A percentile compares a stretch with the other conserved stretches of the same genome.
Conservation (phyloP, 2,888 invertebrate species). For the Herminia tarsipennalis region DNA sequence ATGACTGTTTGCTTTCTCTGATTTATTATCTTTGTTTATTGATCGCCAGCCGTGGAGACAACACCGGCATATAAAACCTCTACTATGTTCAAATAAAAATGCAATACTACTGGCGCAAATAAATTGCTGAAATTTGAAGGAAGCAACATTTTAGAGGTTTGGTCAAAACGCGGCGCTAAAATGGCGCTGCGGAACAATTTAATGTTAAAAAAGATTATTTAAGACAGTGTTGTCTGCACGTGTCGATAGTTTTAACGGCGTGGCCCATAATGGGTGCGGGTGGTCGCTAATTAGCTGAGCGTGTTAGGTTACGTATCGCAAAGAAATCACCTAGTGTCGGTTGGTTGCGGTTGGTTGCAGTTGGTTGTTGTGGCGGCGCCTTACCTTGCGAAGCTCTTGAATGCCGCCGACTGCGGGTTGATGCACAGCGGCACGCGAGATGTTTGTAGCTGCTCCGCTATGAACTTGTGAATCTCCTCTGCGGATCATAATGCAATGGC, state of each 20-base stretch:
- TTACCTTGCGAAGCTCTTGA: constrained; percentile 99
- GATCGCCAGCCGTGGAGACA: constrained; percentile 63
- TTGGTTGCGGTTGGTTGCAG: constrained; percentile 77
- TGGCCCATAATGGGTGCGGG: constrained; percentile 77
- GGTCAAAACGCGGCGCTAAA: constrained; percentile 17
- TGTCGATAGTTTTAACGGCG: constrained; percentile 42
- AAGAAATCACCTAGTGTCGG: constrained; percentile 85
- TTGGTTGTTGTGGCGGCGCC: constrained; percentile 76
- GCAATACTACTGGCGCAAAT: constrained; percentile 17
- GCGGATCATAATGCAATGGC: constrained; percentile 57
- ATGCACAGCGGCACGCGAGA: constrained; percentile 99
- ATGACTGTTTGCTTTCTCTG: constrained; percentile 78
- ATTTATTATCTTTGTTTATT: constrained; percentile 64
- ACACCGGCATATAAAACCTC: constrained; percentile 50
- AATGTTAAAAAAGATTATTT: neutral
- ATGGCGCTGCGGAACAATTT: constrained; percentile 6
- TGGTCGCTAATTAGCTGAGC: constrained; percentile 65
- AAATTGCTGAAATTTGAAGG: constrained; percentile 15
- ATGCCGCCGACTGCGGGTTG: constrained; percentile 99
- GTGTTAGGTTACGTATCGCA: constrained; percentile 78
- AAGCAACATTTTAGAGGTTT: constrained; percentile 34
- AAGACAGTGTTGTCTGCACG: constrained; percentile 52
- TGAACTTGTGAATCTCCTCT: constrained; percentile 99
- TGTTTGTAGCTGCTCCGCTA: constrained; percentile 97
- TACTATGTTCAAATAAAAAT: constrained; percentile 13